phyloP scores from a whole-genome alignment of 2,113 vertebrate genomes.

The Trochalopteron elliotii region DNA sequence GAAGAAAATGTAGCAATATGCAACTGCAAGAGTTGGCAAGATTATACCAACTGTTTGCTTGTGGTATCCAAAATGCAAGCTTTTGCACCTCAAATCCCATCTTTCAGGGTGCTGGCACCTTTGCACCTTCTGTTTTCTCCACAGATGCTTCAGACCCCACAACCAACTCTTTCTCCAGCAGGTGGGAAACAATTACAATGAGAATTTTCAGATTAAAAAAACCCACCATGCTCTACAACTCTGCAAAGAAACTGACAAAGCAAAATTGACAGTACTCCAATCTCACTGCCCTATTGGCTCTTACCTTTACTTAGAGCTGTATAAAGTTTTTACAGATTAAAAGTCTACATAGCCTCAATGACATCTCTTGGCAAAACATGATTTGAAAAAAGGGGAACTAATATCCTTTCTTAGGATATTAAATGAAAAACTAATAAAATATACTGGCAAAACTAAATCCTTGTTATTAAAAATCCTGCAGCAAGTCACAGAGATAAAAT shows the following conservation, averaged over 20 bases:
- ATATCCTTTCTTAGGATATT: not conserved
- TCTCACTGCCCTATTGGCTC: not conserved
- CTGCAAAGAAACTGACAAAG: not conserved
- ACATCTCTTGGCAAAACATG: not conserved
- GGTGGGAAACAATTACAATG: not conserved
- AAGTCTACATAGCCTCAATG: not conserved
- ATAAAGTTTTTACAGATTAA: not conserved
- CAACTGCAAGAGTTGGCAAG: not conserved
- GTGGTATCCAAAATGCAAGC: not conserved
- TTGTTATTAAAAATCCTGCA: not conserved
- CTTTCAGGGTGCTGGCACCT: not conserved
- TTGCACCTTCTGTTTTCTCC: not conserved
- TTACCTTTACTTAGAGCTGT: not conserved
- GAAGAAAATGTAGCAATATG: not conserved
- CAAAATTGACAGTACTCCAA: not conserved
- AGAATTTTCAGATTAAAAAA: not conserved
- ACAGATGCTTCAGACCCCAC: not conserved
- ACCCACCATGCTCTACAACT: fast-evolving
- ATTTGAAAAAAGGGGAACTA: not conserved
- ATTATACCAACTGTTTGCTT: not conserved
- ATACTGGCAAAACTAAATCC: not conserved
- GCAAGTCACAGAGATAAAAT: not conserved
- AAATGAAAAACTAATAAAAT: not conserved
- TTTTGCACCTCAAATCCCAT: not conserved
- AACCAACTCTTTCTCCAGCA: not conserved